phyloP scores from a whole-genome alignment of 1,140 invertebrate species.

The Oncopodura yosiiana region DNA sequence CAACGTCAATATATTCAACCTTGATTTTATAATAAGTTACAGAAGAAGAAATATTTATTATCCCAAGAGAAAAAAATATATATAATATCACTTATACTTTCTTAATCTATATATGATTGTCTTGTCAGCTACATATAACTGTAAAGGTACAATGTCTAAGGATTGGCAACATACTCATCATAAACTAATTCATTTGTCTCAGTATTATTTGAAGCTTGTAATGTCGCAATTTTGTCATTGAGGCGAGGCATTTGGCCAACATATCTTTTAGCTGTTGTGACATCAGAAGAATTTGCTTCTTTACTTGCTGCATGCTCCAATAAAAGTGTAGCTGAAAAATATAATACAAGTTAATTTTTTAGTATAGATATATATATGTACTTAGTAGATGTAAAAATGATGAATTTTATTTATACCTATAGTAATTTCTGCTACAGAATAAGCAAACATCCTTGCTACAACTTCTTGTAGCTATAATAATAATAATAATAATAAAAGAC shows the following conservation, averaged over 20 bases:
- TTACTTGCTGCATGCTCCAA: slow-evolving; percentile 41
- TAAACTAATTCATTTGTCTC: slow-evolving; percentile 29
- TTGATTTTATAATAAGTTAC: background rate
- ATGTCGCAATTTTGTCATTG: background rate
- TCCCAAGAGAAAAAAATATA: background rate
- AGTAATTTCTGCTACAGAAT: slow-evolving; percentile 42
- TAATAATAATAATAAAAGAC: background rate
- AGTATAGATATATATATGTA: background rate
- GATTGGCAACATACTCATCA: slow-evolving; percentile 15
- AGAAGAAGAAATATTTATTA: background rate
- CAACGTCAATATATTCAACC: slow-evolving; percentile 7
- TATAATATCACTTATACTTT: background rate
- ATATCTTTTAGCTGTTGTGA: slow-evolving; percentile 37
- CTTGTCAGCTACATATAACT: background rate
- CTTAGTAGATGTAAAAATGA: slow-evolving; percentile 5
- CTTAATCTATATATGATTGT: background rate
- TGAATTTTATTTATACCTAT: slow-evolving; percentile 38
- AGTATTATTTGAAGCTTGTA: background rate
- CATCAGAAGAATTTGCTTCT: slow-evolving; percentile 36
- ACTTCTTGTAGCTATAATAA: slow-evolving; percentile 35
- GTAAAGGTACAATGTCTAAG: background rate
- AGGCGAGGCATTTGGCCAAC: slow-evolving; percentile 2
- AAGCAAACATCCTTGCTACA: slow-evolving; percentile 45
- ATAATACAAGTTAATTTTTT: slow-evolving; percentile 1
- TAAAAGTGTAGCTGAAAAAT: slow-evolving; percentile 39